These are phyloP conservation scores for Dilophus febrilis DNA, from an alignment of 2,888 invertebrate species.

Conservation along the genomic window DNA sequence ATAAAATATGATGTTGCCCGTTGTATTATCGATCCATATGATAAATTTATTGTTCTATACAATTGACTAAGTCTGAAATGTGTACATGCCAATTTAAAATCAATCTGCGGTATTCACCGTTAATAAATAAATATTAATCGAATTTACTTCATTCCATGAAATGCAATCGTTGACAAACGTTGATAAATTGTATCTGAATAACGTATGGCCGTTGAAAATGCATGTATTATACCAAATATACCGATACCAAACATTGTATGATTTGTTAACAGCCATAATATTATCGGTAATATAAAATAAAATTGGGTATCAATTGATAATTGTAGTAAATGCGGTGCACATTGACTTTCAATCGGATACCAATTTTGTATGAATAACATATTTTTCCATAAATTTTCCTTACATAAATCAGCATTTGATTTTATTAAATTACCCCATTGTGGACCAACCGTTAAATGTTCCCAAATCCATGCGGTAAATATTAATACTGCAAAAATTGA, in stretches of 20 bases:
- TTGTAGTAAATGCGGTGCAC: conserved; percentile 55
- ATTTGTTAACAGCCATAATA: conserved; percentile 42
- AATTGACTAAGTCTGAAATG: conserved; percentile 48
- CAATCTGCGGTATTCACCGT: no score
- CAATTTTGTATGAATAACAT: conserved; percentile 44
- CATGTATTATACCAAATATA: conserved; percentile 36
- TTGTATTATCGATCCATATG: conserved; percentile 42
- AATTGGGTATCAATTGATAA: conserved; percentile 51
- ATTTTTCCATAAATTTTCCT: conserved; percentile 43
- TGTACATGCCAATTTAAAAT: no score
- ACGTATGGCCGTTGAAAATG: conserved; percentile 42
- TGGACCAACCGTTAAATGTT: conserved; percentile 39
- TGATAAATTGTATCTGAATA: conserved; percentile 42
- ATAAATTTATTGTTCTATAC: conserved; percentile 47
- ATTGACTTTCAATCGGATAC: conserved; percentile 45
- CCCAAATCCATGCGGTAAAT: conserved; percentile 44
- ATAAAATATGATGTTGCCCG: conserved; percentile 48
- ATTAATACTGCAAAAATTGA: conserved; percentile 37
- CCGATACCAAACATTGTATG: conserved; percentile 37
- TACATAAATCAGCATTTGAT: conserved; percentile 40
- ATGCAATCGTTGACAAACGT: conserved; percentile 44
- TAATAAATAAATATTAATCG: conserved; percentile 4
- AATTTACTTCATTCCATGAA: conserved; percentile 50
- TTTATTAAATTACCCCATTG: conserved; percentile 41
- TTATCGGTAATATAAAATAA: conserved; percentile 38